Evolutionary conservation across 1,140 invertebrate genomes (phyloP).

Genomic region (Lutraria rhynchaena): DNA sequence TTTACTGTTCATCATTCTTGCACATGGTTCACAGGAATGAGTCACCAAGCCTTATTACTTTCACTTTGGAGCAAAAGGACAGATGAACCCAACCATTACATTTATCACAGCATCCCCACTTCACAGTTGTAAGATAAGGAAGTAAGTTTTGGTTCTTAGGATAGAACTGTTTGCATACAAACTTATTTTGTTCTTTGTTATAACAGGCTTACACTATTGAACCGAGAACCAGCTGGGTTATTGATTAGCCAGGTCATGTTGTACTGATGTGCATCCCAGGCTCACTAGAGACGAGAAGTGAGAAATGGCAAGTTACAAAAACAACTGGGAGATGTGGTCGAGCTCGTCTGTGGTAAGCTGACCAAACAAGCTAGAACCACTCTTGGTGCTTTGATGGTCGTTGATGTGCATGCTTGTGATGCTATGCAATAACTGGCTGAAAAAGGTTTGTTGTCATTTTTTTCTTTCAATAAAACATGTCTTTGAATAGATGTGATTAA

Average conservation of each 20-base stretch:
- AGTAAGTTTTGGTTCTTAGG: too few species aligned
- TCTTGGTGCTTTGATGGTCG: conserved; percentile 81
- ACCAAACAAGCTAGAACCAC: conserved; percentile 81
- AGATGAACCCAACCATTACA: too few species aligned
- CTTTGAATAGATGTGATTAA: too few species aligned
- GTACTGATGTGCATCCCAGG: conserved; percentile 82
- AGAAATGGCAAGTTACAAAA: conserved; percentile 76
- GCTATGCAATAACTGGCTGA: conserved; percentile 79
- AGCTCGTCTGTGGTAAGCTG: conserved; percentile 82
- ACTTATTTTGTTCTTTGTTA: background rate
- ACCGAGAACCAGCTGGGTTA: conserved; percentile 81
- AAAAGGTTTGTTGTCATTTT: conserved; percentile 73
- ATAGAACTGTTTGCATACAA: too few species aligned
- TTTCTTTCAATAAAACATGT: too few species aligned
- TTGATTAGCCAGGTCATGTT: conserved; percentile 82
- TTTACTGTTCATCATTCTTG: too few species aligned
- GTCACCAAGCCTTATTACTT: too few species aligned
- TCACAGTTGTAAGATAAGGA: too few species aligned
- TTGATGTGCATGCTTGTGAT: conserved; percentile 82
- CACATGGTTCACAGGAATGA: too few species aligned
- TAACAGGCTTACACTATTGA: conserved; percentile 79
- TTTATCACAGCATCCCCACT: too few species aligned
- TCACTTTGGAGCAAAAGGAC: too few species aligned
- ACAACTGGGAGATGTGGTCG: conserved; percentile 80
- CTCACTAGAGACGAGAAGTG: conserved; percentile 82